Conservation (phyloP, 2,113 vertebrate genomes). For the Pygoscelis antarcticus region DNA sequence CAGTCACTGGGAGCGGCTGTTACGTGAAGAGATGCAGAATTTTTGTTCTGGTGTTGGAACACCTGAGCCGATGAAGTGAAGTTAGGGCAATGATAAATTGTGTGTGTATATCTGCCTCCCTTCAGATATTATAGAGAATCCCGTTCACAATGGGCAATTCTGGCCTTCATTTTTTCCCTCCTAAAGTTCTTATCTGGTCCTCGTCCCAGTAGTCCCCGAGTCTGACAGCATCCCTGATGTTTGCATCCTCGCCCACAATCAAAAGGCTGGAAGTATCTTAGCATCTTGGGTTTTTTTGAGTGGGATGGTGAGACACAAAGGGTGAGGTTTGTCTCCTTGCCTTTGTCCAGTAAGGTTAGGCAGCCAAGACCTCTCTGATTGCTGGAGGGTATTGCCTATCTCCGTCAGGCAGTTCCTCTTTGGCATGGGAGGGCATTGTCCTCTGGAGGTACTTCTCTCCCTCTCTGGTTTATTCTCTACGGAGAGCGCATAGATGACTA, state of each 20-base stretch:
- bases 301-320: neutral
- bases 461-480: neutral
- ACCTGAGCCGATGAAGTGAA: neutral
- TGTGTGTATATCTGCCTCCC: neutral
- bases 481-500: neutral
- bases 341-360: neutral
- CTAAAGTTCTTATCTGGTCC: neutral
- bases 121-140: neutral
- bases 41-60: neutral
- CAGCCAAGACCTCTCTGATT: neutral
- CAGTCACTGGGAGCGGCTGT: neutral
- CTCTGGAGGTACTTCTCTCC: neutral
- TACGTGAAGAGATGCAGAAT: neutral
- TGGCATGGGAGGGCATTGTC: neutral
- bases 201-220: neutral
- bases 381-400: neutral
- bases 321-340: neutral
- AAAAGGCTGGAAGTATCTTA: neutral
- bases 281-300: neutral
- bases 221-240: neutral
- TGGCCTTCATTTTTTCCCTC: neutral
- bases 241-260: neutral
- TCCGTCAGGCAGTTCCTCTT: neutral
- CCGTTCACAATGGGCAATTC: neutral
- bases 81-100: neutral